A percentile compares a stretch with the other conserved stretches of the same genome.
Conservation (phyloP, 2,113 vertebrate genomes). For the Bostrychus sinensis region DNA sequence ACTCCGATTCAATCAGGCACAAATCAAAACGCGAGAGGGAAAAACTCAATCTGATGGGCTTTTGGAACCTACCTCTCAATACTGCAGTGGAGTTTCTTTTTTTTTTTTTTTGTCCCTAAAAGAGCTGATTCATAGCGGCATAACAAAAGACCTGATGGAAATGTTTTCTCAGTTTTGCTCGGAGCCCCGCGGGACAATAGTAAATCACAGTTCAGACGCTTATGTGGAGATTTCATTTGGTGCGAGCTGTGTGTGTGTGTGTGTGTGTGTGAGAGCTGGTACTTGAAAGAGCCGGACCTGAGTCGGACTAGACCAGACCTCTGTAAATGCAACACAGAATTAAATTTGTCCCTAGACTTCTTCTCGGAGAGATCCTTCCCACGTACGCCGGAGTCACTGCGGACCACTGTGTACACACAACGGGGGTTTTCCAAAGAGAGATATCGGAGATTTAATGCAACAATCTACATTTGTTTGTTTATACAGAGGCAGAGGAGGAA, state of each 20-base stretch:
- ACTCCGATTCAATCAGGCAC: conserved; percentile 64
- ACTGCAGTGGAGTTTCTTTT: conserved; percentile 50
- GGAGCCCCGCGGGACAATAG: conserved; percentile 68
- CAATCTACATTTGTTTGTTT: not conserved
- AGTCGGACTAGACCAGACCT: conserved; percentile 71
- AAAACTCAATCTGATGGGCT: conserved; percentile 54
- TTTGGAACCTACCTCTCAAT: conserved; percentile 62
- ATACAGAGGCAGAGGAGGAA: too few species aligned
- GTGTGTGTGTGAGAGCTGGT: too few species aligned
- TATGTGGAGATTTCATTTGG: conserved; percentile 77
- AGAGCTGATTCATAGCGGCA: conserved; percentile 76
- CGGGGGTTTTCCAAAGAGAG: not conserved
- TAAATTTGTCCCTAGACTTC: conserved; percentile 72
- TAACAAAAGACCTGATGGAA: conserved; percentile 76
- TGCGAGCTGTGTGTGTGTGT: conserved; percentile 29
- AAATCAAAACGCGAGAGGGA: conserved; percentile 44
- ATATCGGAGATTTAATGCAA: not conserved
- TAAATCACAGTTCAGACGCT: conserved; percentile 76
- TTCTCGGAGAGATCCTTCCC: conserved; percentile 16
- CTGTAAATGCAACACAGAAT: conserved; percentile 75
- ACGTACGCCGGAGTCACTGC: not conserved
- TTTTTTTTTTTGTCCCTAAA: conserved; percentile 62
- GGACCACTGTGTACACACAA: not conserved
- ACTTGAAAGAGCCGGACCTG: conserved; percentile 66
- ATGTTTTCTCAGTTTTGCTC: conserved; percentile 75